phyloP scores from a whole-genome alignment of 2,797 vertebrate genomes.

The Anabas testudineus region DNA sequence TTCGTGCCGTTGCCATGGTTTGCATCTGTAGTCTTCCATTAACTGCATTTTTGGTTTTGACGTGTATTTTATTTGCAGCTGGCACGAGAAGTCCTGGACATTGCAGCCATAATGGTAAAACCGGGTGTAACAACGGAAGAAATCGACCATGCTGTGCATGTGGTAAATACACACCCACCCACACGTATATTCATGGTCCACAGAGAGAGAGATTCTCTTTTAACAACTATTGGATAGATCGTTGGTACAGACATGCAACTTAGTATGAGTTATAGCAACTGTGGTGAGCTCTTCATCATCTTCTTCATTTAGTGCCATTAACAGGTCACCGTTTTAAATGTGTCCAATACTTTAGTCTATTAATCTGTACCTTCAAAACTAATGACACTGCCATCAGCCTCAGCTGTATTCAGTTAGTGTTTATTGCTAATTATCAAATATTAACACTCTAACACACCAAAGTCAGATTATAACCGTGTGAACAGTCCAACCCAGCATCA shows the following conservation, averaged over 20 bases:
- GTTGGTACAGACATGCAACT: not conserved
- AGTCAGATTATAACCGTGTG: no score
- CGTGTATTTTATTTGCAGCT: conserved; percentile 81
- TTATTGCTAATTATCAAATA: not conserved
- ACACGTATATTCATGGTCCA: not conserved
- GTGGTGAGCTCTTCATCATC: no score
- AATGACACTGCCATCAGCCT: not conserved
- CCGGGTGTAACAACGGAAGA: conserved; percentile 97
- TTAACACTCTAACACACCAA: not conserved
- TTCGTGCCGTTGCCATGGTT: not conserved
- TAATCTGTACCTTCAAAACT: no score
- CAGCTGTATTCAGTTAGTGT: not conserved
- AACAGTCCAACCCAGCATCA: no score
- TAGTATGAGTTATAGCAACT: not conserved
- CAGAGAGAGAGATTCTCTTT: not conserved
- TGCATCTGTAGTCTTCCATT: not conserved
- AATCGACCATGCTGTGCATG: conserved; percentile 97
- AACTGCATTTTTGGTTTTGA: conserved; percentile 8
- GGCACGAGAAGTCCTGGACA: conserved; percentile 95
- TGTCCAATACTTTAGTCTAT: not conserved
- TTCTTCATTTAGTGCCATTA: not conserved
- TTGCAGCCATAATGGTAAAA: conserved; percentile 96
- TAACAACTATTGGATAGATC: not conserved
- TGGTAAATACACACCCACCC: conserved; percentile 81
- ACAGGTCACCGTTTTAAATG: not conserved